Evolutionary conservation across 2,888 invertebrate genomes (phyloP).

Genomic region (Cantharis flavilabris): DNA sequence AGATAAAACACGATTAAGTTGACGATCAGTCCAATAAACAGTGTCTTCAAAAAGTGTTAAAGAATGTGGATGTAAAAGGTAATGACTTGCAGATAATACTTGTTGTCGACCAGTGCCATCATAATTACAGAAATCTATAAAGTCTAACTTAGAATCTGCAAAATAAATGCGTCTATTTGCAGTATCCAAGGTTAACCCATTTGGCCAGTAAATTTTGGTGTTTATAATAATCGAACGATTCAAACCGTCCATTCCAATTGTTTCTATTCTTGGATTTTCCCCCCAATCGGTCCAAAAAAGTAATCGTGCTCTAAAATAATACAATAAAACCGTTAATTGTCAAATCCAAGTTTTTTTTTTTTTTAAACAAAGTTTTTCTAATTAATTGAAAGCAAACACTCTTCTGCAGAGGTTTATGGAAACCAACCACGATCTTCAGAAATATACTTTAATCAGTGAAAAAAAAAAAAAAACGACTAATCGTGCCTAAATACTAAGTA

Average conservation of each 20-base stretch:
- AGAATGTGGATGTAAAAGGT: constrained; percentile 93
- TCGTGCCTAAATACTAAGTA: too few relatives aligned
- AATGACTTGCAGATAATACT: constrained; percentile 86
- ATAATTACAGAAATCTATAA: constrained; percentile 97
- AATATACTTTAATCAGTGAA: too few relatives aligned
- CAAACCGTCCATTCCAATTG: constrained; percentile 95
- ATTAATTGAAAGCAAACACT: too few relatives aligned
- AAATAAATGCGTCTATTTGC: constrained; percentile 94
- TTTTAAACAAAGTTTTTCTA: too few relatives aligned
- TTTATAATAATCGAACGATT: constrained; percentile 83
- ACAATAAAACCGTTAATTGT: not conserved
- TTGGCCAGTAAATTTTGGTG: constrained; percentile 98
- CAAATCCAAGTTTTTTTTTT: too few relatives aligned
- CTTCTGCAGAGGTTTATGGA: too few relatives aligned
- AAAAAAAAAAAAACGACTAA: too few relatives aligned
- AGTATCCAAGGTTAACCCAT: constrained; percentile 94
- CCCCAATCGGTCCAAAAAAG: constrained; percentile 99
- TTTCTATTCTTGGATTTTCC: constrained; percentile 92
- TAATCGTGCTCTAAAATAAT: constrained; percentile 65
- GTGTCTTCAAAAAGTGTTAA: constrained; percentile 94
- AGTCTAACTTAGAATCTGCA: constrained; percentile 95
- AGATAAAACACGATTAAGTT: constrained; percentile 85
- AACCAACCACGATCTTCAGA: too few relatives aligned
- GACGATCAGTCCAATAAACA: constrained; percentile 95
- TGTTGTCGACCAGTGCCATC: constrained; percentile 90